Conservation (phyloP, 1,140 invertebrate genomes). For the Bursaphelenchus mucronatus region DNA sequence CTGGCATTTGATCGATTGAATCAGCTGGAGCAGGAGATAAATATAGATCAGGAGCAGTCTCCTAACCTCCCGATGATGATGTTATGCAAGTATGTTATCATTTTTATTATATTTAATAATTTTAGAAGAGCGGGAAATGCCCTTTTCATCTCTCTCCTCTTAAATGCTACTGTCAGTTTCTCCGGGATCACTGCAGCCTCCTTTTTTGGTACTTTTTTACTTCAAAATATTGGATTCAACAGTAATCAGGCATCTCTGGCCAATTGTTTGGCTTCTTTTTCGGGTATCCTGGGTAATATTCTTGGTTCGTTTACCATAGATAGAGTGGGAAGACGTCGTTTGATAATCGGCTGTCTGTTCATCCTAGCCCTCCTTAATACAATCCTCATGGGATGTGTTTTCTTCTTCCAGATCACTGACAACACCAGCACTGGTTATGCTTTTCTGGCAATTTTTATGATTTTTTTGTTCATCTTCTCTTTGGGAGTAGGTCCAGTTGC, state of each 20-base stretch:
- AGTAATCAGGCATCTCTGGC: constrained; percentile 31
- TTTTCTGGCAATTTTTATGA: constrained; percentile 33
- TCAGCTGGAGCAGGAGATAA: constrained; percentile 13
- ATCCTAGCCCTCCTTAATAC: constrained; percentile 26
- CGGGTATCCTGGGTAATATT: constrained; percentile 35
- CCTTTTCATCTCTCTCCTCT: constrained; percentile 28
- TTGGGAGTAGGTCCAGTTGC: constrained; percentile 35
- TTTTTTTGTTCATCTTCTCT: constrained; percentile 37
- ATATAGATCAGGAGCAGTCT: background rate
- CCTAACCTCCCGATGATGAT: constrained; percentile 17
- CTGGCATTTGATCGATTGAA: constrained; percentile 16
- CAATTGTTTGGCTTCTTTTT: constrained; percentile 39
- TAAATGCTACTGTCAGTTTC: constrained; percentile 37
- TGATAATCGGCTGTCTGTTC: constrained; percentile 29
- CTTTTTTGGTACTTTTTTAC: constrained; percentile 27
- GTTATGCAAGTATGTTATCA: constrained; percentile 7
- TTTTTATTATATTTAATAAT: constrained; percentile 5
- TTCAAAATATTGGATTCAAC: constrained; percentile 37
- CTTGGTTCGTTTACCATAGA: constrained; percentile 37
- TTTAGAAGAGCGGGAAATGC: constrained; percentile 36
- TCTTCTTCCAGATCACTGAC: constrained; percentile 28
- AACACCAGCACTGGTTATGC: constrained; percentile 26
- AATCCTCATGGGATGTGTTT: constrained; percentile 30
- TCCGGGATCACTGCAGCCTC: constrained; percentile 25
- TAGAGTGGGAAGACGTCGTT: constrained; percentile 26